Evolutionary conservation across 30 jellyfish, hydroid and myxozoan species (phyloP).

Genomic region (Calvadosia cruxmelitensis): DNA sequence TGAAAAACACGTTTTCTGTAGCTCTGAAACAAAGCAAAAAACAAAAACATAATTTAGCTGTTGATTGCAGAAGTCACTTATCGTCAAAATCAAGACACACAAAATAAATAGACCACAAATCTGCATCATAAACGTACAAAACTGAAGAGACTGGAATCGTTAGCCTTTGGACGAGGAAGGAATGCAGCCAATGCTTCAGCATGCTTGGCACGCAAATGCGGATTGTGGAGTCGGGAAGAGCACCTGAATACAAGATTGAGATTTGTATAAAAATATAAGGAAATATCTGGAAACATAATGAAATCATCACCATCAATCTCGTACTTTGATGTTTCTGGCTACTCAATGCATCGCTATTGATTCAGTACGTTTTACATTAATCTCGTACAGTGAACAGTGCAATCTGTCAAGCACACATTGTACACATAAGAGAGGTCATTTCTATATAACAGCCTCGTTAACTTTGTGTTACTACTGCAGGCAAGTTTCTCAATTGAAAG

Average conservation of each 20-base stretch:
- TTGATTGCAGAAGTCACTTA: no score
- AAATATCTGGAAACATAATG: background rate
- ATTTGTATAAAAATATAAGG: background rate
- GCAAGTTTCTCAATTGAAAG: no score
- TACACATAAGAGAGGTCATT: no score
- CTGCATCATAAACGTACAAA: constrained; percentile 23
- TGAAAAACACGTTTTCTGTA: constrained; percentile 51
- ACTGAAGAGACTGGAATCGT: constrained; percentile 24
- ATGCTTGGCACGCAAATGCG: constrained; percentile 90
- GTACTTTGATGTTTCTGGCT: background rate
- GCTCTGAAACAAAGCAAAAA: constrained; percentile 23
- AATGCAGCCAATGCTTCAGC: constrained; percentile 93
- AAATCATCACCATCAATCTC: background rate
- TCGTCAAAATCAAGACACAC: background rate
- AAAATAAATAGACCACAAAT: background rate
- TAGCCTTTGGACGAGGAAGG: constrained; percentile 36
- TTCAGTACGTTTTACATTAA: no score
- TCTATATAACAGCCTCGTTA: no score
- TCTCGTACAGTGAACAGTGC: no score
- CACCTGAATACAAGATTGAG: no score
- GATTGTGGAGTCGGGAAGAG: constrained; percentile 66
- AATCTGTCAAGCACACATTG: no score
- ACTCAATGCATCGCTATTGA: background rate
- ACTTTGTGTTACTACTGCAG: no score
- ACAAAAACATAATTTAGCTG: background rate